Conservation (phyloP, 2,113 vertebrate species). For the Cyrtonyx montezumae region DNA sequence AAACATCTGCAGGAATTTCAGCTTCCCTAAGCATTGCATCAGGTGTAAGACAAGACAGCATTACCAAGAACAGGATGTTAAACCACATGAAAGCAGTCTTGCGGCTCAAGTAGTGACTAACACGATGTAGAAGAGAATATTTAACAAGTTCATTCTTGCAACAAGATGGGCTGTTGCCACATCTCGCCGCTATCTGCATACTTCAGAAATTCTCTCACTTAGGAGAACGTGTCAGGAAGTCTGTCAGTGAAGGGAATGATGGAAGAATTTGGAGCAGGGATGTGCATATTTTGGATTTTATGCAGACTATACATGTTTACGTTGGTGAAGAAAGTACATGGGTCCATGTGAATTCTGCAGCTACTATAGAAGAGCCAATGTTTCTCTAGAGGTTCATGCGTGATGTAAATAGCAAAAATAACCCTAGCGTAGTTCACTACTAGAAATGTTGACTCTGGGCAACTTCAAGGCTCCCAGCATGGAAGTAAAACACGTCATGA, state of each 20-base stretch:
- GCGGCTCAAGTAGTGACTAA: slow-evolving; percentile 44
- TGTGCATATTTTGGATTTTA: background rate
- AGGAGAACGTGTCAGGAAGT: slow-evolving; percentile 16
- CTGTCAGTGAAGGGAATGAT: slow-evolving; percentile 8
- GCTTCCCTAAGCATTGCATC: slow-evolving; percentile 8
- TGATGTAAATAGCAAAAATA: background rate
- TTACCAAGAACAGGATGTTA: slow-evolving; percentile 57
- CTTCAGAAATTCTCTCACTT: slow-evolving; percentile 41
- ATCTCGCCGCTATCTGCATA: background rate
- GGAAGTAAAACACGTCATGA: background rate
- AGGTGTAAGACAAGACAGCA: slow-evolving; percentile 5
- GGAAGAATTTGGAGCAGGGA: background rate
- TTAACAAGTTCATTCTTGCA: slow-evolving; percentile 26
- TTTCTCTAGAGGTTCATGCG: background rate
- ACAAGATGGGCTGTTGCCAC: slow-evolving; percentile 39
- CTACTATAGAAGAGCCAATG: background rate
- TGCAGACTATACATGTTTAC: background rate
- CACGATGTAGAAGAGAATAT: background rate
- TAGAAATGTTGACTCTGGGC: background rate
- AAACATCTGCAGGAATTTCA: slow-evolving; percentile 53
- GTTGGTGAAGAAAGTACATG: background rate
- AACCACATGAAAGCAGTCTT: slow-evolving; percentile 23
- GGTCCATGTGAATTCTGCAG: background rate
- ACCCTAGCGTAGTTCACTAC: background rate
- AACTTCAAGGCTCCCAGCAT: background rate